Percentiles rank a stretch among this genome's conserved stretches.
Conservation (phyloP, 2,113 vertebrate species). For the Neolamprologus devosi region DNA sequence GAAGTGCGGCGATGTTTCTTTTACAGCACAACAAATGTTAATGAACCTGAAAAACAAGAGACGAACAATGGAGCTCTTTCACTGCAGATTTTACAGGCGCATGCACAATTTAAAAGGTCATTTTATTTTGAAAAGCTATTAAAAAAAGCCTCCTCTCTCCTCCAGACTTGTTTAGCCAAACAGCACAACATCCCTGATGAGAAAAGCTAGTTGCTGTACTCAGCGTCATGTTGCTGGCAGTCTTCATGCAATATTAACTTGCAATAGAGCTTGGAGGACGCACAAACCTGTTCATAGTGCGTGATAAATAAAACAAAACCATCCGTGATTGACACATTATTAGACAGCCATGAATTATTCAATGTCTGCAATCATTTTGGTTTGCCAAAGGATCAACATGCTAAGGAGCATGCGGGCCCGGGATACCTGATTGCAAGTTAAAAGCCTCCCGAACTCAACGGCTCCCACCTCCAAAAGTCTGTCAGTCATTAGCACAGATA, state of each 20-base stretch:
- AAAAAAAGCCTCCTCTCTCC: not conserved
- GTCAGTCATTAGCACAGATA: constrained; percentile 52
- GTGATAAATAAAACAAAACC: constrained; percentile 67
- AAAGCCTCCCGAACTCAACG: constrained; percentile 49
- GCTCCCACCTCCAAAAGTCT: constrained; percentile 29
- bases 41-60: not conserved
- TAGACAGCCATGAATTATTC: constrained; percentile 67
- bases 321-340: constrained; percentile 66
- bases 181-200: constrained; percentile 33
- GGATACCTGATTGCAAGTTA: constrained; percentile 63
- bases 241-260: constrained; percentile 64
- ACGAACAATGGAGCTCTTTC: not conserved
- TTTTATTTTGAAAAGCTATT: constrained; percentile 1
- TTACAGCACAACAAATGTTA: constrained; percentile 1
- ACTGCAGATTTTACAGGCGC: not conserved
- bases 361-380: constrained; percentile 63
- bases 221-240: constrained; percentile 41
- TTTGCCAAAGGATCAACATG: constrained; percentile 57
- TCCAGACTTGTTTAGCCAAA: constrained; percentile 31
- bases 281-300: constrained; percentile 37
- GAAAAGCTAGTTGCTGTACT: constrained; percentile 11
- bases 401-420: constrained; percentile 31
- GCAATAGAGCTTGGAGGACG: constrained; percentile 43
- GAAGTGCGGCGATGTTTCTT: not conserved
- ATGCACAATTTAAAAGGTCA: not conserved